Evolutionary conservation across 2,888 invertebrate species (phyloP), one percentile per base, ranked within the genome.

Genomic region (Pachydiplax longipennis): DNA sequence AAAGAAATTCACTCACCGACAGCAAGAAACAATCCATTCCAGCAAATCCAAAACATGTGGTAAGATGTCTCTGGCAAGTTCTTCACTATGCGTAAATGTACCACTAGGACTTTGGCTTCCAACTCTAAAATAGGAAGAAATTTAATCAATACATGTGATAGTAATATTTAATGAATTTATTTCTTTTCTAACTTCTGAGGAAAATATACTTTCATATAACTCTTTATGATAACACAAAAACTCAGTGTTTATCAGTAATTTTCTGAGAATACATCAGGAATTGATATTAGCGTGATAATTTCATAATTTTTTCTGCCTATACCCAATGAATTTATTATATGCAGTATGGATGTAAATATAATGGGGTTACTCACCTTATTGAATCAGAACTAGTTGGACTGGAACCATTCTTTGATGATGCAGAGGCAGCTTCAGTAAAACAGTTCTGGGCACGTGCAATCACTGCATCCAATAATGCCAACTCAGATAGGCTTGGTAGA

Each of bases 381-480:
- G 31, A 10, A 61, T 87, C 87, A 22, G 87, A 53, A 31, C 53
- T n/a, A 6, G 87, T 65, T 4, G 87, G 87, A 22, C 87, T 87
- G 37, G 87, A 37, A 2, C 87, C 87, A 87, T 58, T 37, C n/a
- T 87, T 61, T 22, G 87, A 61, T 40, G 81, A 18, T 37, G 31
- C 37, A 13, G 87, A 37, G 61, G 65, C 87, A 65, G 87, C 87
- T 65, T 87, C 87, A 22, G 87, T 61, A 87, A 87, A 87, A 2
- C 58, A 37, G 40, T 87, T 58, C 13, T 65, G 65, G 3, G 87
- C 87, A 65, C 87, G 96, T 22, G 97, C 97, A 61, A 98, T 94
- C 0, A 97, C 96, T 1, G 97, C 95, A 93, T 97, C 97, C 92
- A 98, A 95, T 22, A 97, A 95, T 92, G 97, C 96, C 65, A 97